phyloP scores from a whole-genome alignment of 1,140 invertebrate species.

The Hylyphantes graminicola region DNA sequence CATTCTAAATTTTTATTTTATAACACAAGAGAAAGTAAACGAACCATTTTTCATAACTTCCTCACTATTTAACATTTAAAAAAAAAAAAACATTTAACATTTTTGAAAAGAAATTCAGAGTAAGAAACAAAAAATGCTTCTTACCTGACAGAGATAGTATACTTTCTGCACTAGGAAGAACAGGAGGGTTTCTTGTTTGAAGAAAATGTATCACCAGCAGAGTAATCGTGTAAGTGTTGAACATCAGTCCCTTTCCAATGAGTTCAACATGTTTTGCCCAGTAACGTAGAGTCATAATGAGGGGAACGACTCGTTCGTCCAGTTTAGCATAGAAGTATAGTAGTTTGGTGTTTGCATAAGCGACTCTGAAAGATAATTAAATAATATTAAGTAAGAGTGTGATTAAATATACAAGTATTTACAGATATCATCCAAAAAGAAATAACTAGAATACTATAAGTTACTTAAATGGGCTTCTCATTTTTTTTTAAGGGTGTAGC shows the following conservation, averaged over 20 bases:
- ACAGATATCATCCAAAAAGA: too few species aligned
- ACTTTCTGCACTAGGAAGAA: slow-evolving; percentile 43
- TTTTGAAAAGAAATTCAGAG: too few species aligned
- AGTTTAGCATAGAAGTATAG: slow-evolving; percentile 21
- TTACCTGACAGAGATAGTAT: slow-evolving; percentile 41
- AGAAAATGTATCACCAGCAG: slow-evolving; percentile 43
- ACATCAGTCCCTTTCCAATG: slow-evolving; percentile 34
- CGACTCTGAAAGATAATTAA: slow-evolving; percentile 1
- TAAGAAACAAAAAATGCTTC: not conserved
- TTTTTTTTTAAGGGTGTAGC: too few species aligned
- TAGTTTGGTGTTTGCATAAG: slow-evolving; percentile 44
- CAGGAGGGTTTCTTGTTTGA: slow-evolving; percentile 44
- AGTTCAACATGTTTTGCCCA: slow-evolving; percentile 49
- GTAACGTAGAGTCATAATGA: slow-evolving; percentile 53
- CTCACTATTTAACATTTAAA: too few species aligned
- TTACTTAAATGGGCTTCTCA: too few species aligned
- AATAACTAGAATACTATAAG: too few species aligned
- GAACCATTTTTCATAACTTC: too few species aligned
- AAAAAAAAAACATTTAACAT: too few species aligned
- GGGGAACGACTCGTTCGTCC: slow-evolving; percentile 44
- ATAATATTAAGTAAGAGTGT: too few species aligned
- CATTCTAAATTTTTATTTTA: too few species aligned
- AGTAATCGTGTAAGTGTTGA: slow-evolving; percentile 53
- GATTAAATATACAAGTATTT: too few species aligned
- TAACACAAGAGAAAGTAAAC: too few species aligned